Conservation (phyloP, 2,113 vertebrate genomes). For the Mustela nigripes region DNA sequence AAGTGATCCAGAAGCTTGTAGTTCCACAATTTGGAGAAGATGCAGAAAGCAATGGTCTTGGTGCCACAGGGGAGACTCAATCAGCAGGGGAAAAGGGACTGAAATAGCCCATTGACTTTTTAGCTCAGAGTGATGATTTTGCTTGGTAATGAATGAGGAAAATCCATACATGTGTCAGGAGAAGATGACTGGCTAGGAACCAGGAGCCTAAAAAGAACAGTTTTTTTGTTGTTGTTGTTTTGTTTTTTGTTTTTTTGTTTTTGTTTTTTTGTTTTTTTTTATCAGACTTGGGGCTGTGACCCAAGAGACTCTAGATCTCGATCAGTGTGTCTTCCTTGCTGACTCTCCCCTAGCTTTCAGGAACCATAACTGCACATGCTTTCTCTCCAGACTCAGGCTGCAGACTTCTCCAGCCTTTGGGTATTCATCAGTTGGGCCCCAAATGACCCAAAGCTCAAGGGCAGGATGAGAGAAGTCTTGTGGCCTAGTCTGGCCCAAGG, state of each 20-base stretch:
- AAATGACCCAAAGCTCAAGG: neutral
- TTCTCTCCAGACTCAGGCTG: neutral
- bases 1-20: neutral
- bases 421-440: neutral
- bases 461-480: neutral
- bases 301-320: constrained; percentile 67
- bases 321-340: neutral
- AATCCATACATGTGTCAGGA: constrained; percentile 80
- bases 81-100: neutral
- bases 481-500: neutral
- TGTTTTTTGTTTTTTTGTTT: constrained; percentile 91
- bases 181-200: constrained; percentile 91
- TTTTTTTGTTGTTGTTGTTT: constrained; percentile 84
- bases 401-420: neutral
- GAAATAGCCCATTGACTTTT: neutral
- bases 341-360: neutral
- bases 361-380: neutral
- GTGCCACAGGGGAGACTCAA: neutral
- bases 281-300: constrained; percentile 87
- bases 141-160: neutral
- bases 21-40: neutral
- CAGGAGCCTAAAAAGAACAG: constrained; percentile 92
- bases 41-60: neutral
- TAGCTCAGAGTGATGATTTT: neutral
- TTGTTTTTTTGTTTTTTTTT: constrained; percentile 92